phyloP scores from a whole-genome alignment of 2,888 invertebrate species.

The Lithosia quadra region DNA sequence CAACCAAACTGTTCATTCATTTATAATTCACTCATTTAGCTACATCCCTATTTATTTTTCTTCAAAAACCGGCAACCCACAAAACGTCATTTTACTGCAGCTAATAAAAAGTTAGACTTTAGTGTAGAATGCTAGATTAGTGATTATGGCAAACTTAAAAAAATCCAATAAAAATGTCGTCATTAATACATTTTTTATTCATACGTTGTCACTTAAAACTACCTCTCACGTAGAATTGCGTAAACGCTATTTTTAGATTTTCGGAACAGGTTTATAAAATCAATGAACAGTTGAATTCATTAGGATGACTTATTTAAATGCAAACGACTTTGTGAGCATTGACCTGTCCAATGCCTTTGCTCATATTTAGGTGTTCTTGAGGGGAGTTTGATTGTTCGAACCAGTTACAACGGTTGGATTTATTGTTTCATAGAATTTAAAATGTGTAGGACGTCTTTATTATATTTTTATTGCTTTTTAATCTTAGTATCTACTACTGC shows the following conservation, averaged over 20 bases:
- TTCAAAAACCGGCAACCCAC: no score
- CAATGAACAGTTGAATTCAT: constrained; percentile 33
- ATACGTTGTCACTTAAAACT: not conserved
- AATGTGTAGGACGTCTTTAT: not conserved
- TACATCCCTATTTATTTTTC: no score
- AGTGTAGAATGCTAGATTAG: no score
- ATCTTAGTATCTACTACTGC: not conserved
- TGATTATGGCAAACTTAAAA: no score
- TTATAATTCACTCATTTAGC: no score
- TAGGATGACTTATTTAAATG: constrained; percentile 34
- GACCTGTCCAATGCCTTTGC: constrained; percentile 5
- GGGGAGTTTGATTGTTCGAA: not conserved
- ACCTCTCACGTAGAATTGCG: not conserved
- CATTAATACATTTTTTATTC: not conserved
- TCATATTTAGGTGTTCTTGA: not conserved
- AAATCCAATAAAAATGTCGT: not conserved
- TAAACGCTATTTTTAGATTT: constrained; percentile 16
- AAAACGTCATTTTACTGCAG: no score
- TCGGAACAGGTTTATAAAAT: constrained; percentile 29
- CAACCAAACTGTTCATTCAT: no score
- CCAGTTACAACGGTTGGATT: no score
- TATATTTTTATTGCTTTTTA: not conserved
- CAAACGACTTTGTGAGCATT: constrained; percentile 22
- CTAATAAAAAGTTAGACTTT: no score
- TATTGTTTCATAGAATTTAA: not conserved